Evolutionary conservation across 2,888 invertebrate species (phyloP).

Genomic region (Amphipyra tragopoginis): DNA sequence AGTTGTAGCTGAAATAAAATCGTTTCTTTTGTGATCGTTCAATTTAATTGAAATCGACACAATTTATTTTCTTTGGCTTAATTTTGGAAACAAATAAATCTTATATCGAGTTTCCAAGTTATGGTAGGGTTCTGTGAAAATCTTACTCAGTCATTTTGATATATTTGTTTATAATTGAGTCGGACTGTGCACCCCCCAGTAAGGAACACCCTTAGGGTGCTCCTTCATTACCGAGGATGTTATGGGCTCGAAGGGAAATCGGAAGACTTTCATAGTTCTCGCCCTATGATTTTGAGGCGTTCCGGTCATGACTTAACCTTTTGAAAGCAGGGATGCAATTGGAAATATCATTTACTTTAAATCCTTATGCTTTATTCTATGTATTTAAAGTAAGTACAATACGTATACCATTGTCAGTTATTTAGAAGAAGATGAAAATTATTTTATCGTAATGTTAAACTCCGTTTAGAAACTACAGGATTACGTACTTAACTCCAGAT

Average conservation of each 20-base stretch:
- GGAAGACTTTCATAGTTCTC: slow-evolving; percentile 71
- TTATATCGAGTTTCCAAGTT: slow-evolving; percentile 26
- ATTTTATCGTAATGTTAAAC: no score
- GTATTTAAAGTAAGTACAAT: no score
- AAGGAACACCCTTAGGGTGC: slow-evolving; percentile 75
- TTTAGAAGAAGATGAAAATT: no score
- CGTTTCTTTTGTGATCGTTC: background rate
- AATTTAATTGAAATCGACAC: background rate
- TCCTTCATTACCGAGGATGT: slow-evolving; percentile 78
- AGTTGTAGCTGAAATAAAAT: background rate
- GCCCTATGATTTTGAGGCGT: slow-evolving; percentile 74
- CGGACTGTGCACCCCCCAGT: slow-evolving; percentile 67
- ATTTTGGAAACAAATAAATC: slow-evolving; percentile 13
- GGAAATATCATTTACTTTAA: slow-evolving; percentile 27
- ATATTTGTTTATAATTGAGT: slow-evolving; percentile 84
- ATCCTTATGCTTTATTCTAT: background rate
- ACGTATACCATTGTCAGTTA: no score
- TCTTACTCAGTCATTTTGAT: slow-evolving; percentile 76
- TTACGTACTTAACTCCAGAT: background rate
- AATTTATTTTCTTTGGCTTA: slow-evolving; percentile 1
- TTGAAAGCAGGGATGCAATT: slow-evolving; percentile 63
- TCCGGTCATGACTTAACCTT: slow-evolving; percentile 74
- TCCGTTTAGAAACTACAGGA: background rate
- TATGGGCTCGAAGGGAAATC: slow-evolving; percentile 70
- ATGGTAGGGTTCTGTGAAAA: slow-evolving; percentile 23